These are phyloP conservation scores for Amphiduros pacificus DNA, from an alignment of 2,888 invertebrate genomes.

Conservation along the genomic window DNA sequence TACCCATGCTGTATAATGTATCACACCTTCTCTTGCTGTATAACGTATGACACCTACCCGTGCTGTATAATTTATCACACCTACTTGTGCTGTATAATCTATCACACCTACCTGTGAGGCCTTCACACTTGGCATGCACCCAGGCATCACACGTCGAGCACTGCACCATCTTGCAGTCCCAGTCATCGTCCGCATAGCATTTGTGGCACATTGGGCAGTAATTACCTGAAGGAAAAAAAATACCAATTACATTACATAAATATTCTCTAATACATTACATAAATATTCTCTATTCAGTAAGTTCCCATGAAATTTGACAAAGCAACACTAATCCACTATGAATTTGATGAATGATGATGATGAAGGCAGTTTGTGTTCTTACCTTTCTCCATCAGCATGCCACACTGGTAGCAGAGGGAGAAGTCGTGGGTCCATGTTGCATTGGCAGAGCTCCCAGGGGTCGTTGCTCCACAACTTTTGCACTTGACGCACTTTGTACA, in stretches of 20 bases:
- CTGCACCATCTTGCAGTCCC: slow-evolving; percentile 93
- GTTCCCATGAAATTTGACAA: too few species aligned
- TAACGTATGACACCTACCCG: too few species aligned
- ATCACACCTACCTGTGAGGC: slow-evolving; percentile 70
- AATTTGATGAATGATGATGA: too few species aligned
- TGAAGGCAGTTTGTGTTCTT: slow-evolving; percentile 12
- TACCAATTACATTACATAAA: background rate
- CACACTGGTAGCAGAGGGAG: slow-evolving; percentile 84
- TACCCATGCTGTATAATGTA: too few species aligned
- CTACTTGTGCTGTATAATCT: too few species aligned
- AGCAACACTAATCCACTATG: too few species aligned
- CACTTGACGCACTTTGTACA: slow-evolving; percentile 78
- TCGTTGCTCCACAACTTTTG: slow-evolving; percentile 80
- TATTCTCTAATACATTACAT: too few species aligned
- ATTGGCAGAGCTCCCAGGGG: slow-evolving; percentile 48
- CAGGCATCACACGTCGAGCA: slow-evolving; percentile 87
- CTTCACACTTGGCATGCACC: slow-evolving; percentile 92
- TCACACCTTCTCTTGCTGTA: too few species aligned
- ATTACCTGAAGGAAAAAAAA: slow-evolving; percentile 62
- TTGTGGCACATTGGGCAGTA: slow-evolving; percentile 90
- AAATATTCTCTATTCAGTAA: too few species aligned
- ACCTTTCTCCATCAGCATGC: slow-evolving; percentile 82
- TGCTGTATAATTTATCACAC: too few species aligned
- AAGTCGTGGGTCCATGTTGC: slow-evolving; percentile 65
- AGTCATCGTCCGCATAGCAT: slow-evolving; percentile 89